Conservation (phyloP, 2,888 invertebrate genomes). For the Ametastegia equiseti region DNA sequence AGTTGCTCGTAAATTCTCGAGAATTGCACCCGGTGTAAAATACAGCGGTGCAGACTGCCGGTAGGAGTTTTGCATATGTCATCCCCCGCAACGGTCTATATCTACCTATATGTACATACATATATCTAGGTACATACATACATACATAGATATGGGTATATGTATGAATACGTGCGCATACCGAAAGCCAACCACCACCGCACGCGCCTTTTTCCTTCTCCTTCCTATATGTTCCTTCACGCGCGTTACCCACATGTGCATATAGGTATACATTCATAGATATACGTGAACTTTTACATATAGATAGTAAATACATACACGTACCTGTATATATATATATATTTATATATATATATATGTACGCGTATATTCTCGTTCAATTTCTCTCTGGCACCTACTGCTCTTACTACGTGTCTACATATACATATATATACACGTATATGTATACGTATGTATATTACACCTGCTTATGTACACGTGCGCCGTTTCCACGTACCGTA, state of each 20-base stretch:
- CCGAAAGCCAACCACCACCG: no score
- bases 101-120: not conserved
- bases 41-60: conserved; percentile 68
- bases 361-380: conserved; percentile 3
- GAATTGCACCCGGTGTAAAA: conserved; percentile 70
- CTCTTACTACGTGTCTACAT: not conserved
- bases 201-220: no score
- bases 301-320: no score
- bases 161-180: no score
- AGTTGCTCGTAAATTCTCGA: conserved; percentile 72
- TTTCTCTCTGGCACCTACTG: conserved; percentile 27
- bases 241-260: no score
- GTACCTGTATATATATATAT: not conserved
- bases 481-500: no score
- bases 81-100: conserved; percentile 57
- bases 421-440: not conserved
- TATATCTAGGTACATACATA: no score
- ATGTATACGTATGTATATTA: no score
- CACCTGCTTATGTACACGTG: no score
- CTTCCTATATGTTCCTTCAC: no score
- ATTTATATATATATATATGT: not conserved
- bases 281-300: no score
- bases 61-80: conserved; percentile 74
- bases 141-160: no score
- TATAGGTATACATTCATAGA: not conserved